These are phyloP conservation scores for Nomada goodeniana DNA, from an alignment of 2,888 invertebrate species.

Conservation along the genomic window DNA sequence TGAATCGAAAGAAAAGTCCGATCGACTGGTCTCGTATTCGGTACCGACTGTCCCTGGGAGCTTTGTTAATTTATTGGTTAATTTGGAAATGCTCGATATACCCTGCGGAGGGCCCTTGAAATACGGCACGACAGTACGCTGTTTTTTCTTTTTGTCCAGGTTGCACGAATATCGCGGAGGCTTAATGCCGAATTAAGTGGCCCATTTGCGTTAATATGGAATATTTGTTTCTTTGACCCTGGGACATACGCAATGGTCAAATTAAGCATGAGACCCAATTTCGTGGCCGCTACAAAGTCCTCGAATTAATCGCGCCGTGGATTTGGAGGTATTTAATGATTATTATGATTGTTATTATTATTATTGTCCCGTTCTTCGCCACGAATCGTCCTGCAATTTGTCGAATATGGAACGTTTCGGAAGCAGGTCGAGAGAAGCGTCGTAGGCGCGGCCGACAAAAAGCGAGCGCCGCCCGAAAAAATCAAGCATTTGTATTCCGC, in stretches of 20 bases:
- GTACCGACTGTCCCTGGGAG: slow-evolving; percentile 29
- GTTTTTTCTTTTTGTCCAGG: neutral
- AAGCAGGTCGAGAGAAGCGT: slow-evolving; percentile 24
- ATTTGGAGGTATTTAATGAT: neutral
- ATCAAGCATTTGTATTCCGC: slow-evolving; percentile 83
- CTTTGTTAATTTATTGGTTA: slow-evolving; percentile 61
- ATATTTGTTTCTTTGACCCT: neutral
- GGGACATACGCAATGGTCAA: too few species aligned
- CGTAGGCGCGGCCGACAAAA: slow-evolving; percentile 58
- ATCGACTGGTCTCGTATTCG: slow-evolving; percentile 49
- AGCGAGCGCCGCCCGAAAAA: slow-evolving; percentile 66
- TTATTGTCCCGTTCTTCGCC: neutral
- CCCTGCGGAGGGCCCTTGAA: neutral
- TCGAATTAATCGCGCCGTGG: neutral
- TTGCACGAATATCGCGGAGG: too few species aligned
- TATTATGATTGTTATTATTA: neutral
- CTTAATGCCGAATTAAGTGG: too few species aligned
- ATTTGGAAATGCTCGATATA: slow-evolving; percentile 42
- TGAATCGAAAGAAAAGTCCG: slow-evolving; percentile 59
- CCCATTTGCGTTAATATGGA: neutral
- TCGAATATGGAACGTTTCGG: slow-evolving; percentile 11
- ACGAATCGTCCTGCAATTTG: slow-evolving; percentile 16
- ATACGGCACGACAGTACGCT: slow-evolving; percentile 15
- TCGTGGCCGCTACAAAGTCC: neutral
- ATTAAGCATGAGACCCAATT: neutral